A percentile compares a stretch with the other conserved stretches of the same genome.
Conservation (phyloP, 2,797 vertebrate species). For the Anguilla obscura region DNA sequence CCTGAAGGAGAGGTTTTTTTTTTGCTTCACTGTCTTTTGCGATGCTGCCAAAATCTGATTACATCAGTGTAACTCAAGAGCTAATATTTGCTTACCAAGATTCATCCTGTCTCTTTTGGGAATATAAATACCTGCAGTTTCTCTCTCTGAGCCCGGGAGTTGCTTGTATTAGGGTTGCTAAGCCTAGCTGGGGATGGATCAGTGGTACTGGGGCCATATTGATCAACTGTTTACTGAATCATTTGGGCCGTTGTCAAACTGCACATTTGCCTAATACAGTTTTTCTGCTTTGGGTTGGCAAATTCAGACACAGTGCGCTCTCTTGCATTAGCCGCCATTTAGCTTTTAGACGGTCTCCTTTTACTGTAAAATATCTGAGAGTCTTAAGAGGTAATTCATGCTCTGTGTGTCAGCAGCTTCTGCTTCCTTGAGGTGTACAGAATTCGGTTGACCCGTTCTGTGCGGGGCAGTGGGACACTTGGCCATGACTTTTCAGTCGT, state of each 20-base stretch:
- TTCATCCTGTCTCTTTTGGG: slow-evolving; percentile 14
- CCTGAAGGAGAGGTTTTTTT: neutral
- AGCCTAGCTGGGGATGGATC: slow-evolving; percentile 18
- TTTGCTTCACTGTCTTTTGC: neutral
- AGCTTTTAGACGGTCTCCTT: neutral
- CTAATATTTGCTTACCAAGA: slow-evolving; percentile 3
- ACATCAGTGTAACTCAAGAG: neutral
- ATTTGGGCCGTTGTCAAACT: slow-evolving; percentile 32
- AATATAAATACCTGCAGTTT: slow-evolving; percentile 18
- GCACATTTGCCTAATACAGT: slow-evolving; percentile 43
- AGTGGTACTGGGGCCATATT: slow-evolving; percentile 43
- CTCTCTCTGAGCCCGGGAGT: neutral
- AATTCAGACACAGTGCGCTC: slow-evolving; percentile 38
- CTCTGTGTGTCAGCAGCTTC: slow-evolving; percentile 6
- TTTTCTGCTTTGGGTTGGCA: slow-evolving; percentile 12
- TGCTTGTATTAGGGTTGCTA: slow-evolving; percentile 11
- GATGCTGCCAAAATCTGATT: slow-evolving; percentile 8
- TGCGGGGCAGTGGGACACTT: neutral
- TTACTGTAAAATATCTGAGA: slow-evolving; percentile 41
- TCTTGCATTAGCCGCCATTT: slow-evolving; percentile 44
- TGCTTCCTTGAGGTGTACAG: neutral
- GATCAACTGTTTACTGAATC: slow-evolving; percentile 44
- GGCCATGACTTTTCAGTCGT: neutral
- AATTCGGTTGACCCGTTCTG: neutral
- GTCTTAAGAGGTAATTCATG: slow-evolving; percentile 38